Conservation (phyloP, 35 echinoderm and acorn worm genomes). For the Acanthaster planci region DNA sequence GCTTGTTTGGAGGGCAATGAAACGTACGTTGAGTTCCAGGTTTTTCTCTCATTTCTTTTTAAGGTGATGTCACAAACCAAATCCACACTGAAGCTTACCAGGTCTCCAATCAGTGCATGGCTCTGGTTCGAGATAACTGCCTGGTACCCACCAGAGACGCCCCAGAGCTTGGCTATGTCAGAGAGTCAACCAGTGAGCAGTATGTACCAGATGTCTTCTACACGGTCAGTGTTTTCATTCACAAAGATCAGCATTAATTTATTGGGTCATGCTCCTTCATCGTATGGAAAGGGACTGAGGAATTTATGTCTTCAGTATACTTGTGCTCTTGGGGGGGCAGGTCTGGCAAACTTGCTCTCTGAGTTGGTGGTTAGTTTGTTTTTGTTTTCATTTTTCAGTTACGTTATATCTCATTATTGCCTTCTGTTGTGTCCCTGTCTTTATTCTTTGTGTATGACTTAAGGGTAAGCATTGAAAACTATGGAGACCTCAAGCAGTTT, state of each 20-base stretch:
- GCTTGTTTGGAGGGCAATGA: too few species aligned
- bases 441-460: too few species aligned
- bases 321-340: not conserved
- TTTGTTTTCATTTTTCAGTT: too few species aligned
- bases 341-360: too few species aligned
- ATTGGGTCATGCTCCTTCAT: not conserved
- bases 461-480: too few species aligned
- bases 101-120: slow-evolving; percentile 99
- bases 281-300: not conserved
- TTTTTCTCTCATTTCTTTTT: slow-evolving; percentile 1
- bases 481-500: too few species aligned
- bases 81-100: slow-evolving; percentile 97
- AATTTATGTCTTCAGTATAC: not conserved
- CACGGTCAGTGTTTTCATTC: slow-evolving; percentile 66
- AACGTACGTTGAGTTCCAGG: too few species aligned
- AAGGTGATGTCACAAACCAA: slow-evolving; percentile 91
- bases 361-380: too few species aligned
- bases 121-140: slow-evolving; percentile 85
- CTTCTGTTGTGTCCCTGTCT: too few species aligned
- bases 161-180: slow-evolving; percentile 84
- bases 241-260: not conserved
- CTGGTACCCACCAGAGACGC: slow-evolving; percentile 93
- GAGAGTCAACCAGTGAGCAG: slow-evolving; percentile 88
- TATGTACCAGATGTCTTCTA: slow-evolving; percentile 98
- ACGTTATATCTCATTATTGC: too few species aligned